Evolutionary conservation across 2,113 vertebrate genomes (phyloP).

Genomic region (Phalacrocorax pelagicus): DNA sequence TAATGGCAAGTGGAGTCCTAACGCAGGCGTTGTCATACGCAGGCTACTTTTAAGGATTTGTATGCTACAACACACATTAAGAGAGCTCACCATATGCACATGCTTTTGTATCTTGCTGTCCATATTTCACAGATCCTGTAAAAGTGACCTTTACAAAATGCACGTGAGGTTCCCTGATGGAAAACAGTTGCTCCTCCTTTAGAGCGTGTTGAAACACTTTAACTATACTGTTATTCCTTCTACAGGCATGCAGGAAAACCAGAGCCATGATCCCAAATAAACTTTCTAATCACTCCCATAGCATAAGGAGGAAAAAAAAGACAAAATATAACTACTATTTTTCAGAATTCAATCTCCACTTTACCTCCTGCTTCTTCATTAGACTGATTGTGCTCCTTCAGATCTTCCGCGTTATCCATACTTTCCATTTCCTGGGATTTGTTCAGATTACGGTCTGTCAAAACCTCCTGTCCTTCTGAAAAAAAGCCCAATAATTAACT

Average conservation of each 20-base stretch:
- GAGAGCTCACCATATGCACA: not conserved
- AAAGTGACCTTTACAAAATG: not conserved
- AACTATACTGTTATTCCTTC: not conserved
- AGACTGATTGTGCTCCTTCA: constrained; percentile 47
- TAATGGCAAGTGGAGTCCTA: not conserved
- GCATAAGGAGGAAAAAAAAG: not conserved
- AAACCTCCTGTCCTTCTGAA: constrained; percentile 66
- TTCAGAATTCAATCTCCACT: not conserved
- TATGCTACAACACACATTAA: not conserved
- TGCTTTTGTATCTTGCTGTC: not conserved
- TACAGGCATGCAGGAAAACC: not conserved
- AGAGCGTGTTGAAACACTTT: not conserved
- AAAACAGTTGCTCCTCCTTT: not conserved
- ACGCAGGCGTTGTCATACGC: not conserved
- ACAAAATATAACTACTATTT: not conserved
- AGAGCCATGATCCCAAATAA: not conserved
- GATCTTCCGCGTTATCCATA: constrained; percentile 58
- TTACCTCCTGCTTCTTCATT: constrained; percentile 74
- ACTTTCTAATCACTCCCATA: not conserved
- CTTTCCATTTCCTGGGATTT: constrained; percentile 72
- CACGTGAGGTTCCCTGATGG: not conserved
- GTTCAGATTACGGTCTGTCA: constrained; percentile 64
- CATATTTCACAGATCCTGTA: not conserved
- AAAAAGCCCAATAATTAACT: not conserved
- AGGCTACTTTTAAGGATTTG: not conserved